Conservation (phyloP, 2,797 vertebrate genomes). For the Takifugu rubripes region DNA sequence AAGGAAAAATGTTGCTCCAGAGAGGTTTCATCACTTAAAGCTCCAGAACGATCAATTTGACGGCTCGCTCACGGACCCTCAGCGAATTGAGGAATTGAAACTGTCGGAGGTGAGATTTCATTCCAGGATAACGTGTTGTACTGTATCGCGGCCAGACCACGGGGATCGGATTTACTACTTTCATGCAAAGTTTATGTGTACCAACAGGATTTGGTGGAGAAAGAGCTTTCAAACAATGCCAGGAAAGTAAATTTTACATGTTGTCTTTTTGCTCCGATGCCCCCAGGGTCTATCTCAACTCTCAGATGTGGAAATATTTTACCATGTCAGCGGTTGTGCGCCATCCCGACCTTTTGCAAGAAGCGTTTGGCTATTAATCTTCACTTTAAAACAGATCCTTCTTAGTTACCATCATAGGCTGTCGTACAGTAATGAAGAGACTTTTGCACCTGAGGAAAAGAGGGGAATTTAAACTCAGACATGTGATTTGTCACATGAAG, state of each 20-base stretch:
- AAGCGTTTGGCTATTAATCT: slow-evolving; percentile 30
- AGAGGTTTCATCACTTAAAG: slow-evolving; percentile 24
- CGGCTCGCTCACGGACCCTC: slow-evolving; percentile 29
- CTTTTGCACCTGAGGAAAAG: slow-evolving; percentile 4
- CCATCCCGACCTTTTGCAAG: slow-evolving; percentile 24
- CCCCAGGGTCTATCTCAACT: slow-evolving; percentile 24
- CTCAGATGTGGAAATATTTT: slow-evolving; percentile 42
- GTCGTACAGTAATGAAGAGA: slow-evolving; percentile 33
- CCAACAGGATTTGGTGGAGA: slow-evolving; percentile 45
- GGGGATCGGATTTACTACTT: slow-evolving; percentile 57
- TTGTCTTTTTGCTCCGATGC: slow-evolving; percentile 15
- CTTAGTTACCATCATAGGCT: slow-evolving; percentile 23
- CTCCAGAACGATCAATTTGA: slow-evolving; percentile 29
- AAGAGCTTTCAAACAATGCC: slow-evolving; percentile 45
- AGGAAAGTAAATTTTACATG: slow-evolving; percentile 55
- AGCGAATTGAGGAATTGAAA: slow-evolving; percentile 36
- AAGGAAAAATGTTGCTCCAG: background rate
- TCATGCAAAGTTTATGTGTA: slow-evolving; percentile 38
- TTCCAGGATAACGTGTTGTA: slow-evolving; percentile 29
- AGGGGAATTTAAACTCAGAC: slow-evolving; percentile 27
- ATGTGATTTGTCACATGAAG: slow-evolving; percentile 6
- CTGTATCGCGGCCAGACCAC: slow-evolving; percentile 42
- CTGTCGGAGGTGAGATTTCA: slow-evolving; percentile 48
- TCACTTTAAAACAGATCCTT: slow-evolving; percentile 27
- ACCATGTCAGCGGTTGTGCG: slow-evolving; percentile 20